A percentile compares a stretch with the other conserved stretches of the same genome.
phyloP scores from a whole-genome alignment of 2,888 invertebrate species.

The Lepidochrysops patricia region DNA sequence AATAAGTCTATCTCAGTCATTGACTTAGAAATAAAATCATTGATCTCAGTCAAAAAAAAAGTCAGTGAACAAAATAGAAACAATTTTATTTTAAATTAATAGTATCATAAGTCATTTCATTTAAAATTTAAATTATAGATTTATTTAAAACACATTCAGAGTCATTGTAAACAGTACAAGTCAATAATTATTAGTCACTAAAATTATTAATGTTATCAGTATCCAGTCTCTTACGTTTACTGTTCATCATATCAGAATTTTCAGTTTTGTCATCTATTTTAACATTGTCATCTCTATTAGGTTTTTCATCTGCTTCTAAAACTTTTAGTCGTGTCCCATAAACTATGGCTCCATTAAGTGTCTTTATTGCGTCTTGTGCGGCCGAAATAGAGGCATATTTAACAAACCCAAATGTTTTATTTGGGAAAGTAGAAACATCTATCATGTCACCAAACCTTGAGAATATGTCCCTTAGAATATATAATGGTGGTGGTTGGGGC shows the following conservation, averaged over 20 bases:
- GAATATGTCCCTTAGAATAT: slow-evolving; percentile 88
- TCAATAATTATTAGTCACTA: slow-evolving; percentile 20
- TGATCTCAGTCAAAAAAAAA: no score
- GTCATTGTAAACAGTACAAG: neutral
- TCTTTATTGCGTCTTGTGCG: slow-evolving; percentile 82
- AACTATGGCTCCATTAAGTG: slow-evolving; percentile 87
- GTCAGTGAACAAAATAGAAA: neutral
- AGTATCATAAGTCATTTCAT: neutral
- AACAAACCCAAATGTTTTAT: slow-evolving; percentile 94
- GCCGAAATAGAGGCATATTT: slow-evolving; percentile 86
- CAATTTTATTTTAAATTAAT: neutral
- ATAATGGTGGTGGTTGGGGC: slow-evolving; percentile 80
- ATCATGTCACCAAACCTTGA: slow-evolving; percentile 93
- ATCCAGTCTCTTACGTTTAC: slow-evolving; percentile 43
- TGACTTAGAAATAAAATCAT: no score
- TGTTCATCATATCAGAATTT: slow-evolving; percentile 35
- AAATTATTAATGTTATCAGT: slow-evolving; percentile 12
- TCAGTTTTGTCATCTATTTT: slow-evolving; percentile 28
- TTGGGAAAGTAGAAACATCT: slow-evolving; percentile 89
- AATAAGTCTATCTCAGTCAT: neutral
- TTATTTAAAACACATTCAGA: neutral
- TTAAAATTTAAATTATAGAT: no score
- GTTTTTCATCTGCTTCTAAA: slow-evolving; percentile 87
- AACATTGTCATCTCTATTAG: slow-evolving; percentile 34
- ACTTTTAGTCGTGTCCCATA: slow-evolving; percentile 89